Conservation (phyloP, 2,888 invertebrate species). For the Caenorhabditis drosophilae region DNA sequence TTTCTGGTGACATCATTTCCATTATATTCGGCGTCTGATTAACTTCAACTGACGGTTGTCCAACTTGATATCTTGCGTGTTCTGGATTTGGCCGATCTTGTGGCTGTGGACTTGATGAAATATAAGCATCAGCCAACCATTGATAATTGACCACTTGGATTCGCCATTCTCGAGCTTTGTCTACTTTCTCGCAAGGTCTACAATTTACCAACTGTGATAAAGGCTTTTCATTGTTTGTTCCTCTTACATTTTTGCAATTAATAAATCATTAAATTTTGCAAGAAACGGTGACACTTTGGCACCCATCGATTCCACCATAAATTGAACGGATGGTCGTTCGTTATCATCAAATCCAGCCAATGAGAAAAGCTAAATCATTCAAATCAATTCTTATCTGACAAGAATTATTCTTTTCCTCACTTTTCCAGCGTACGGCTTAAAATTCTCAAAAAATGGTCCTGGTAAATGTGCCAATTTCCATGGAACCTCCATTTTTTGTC, state of each 20-base stretch:
- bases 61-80: constrained; percentile 25
- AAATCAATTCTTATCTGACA: too few species aligned
- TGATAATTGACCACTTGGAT: constrained; percentile 82
- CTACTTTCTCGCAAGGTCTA: constrained; percentile 76
- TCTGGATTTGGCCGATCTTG: constrained; percentile 16
- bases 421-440: constrained; percentile 71
- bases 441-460: constrained; percentile 58
- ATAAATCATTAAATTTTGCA: constrained; percentile 72
- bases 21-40: constrained; percentile 9
- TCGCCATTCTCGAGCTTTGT: constrained; percentile 88
- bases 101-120: constrained; percentile 18
- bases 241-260: constrained; percentile 73
- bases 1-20: constrained; percentile 6
- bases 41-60: constrained; percentile 11
- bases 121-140: constrained; percentile 59
- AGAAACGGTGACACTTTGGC: constrained; percentile 79
- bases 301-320: constrained; percentile 84
- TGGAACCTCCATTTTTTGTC: constrained; percentile 86
- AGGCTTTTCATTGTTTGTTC: neutral
- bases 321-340: constrained; percentile 81
- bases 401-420: constrained; percentile 57
- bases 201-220: neutral
- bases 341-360: constrained; percentile 88
- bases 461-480: constrained; percentile 93
- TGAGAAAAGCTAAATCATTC: constrained; percentile 76